Conservation (phyloP, 64 coral and sea anemone species). For the Orbicella faveolata region DNA sequence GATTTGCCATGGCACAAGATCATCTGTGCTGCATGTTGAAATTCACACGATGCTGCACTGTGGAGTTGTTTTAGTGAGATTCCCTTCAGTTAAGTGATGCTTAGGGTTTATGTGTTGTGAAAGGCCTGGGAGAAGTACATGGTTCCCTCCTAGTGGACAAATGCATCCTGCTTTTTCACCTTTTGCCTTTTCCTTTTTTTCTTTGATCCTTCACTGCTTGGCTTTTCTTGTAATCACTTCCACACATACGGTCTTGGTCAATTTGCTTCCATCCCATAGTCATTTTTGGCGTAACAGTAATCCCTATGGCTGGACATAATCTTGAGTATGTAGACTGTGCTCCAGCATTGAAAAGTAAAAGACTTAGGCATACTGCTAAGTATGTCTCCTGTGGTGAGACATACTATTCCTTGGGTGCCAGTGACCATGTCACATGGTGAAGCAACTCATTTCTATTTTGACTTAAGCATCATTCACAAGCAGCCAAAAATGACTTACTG, state of each 20-base stretch:
- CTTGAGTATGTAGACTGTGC: not conserved
- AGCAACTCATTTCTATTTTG: conserved; percentile 68
- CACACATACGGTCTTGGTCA: not conserved
- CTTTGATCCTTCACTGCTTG: too few relatives aligned
- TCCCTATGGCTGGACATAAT: not conserved
- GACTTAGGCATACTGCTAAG: conserved; percentile 40
- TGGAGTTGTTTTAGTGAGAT: too few relatives aligned
- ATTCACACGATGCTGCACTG: too few relatives aligned
- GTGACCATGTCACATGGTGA: conserved; percentile 69
- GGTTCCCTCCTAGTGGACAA: too few relatives aligned
- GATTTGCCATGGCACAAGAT: too few relatives aligned
- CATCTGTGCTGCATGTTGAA: too few relatives aligned
- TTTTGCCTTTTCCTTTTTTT: too few relatives aligned
- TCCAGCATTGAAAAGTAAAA: conserved; percentile 36
- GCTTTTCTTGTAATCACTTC: too few relatives aligned
- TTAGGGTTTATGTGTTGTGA: too few relatives aligned
- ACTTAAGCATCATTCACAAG: conserved; percentile 48
- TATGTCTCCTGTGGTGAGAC: conserved; percentile 26
- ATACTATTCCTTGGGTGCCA: conserved; percentile 63
- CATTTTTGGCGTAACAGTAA: not conserved
- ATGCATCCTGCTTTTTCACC: too few relatives aligned
- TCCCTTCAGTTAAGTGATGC: too few relatives aligned
- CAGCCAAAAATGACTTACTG: conserved; percentile 31
- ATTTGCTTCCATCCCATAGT: not conserved
- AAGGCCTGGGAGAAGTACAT: too few relatives aligned